Percentiles rank a stretch among this genome's conserved stretches.
phyloP scores from a whole-genome alignment of 2,888 invertebrate species.

The Chouioia cunea region DNA sequence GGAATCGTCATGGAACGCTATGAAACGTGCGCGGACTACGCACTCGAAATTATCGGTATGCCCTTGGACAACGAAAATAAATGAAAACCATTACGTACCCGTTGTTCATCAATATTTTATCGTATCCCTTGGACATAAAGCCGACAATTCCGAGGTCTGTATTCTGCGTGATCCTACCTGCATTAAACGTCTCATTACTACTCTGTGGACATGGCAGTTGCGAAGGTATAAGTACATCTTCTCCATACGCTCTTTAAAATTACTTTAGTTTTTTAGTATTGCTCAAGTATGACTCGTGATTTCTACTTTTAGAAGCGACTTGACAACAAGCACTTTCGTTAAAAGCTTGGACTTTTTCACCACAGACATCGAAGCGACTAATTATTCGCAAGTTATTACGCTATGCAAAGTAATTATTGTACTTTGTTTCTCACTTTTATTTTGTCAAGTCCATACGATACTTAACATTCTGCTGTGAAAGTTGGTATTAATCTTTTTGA shows the following conservation, averaged over 20 bases:
- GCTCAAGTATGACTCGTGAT: not conserved
- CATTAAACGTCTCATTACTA: slow-evolving; percentile 48
- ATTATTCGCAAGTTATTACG: slow-evolving; percentile 35
- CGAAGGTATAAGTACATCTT: slow-evolving; percentile 54
- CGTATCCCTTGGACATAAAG: too few species aligned
- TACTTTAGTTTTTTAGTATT: slow-evolving; percentile 8
- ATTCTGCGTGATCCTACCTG: slow-evolving; percentile 53
- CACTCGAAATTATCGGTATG: slow-evolving; percentile 59
- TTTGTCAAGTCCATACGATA: not conserved
- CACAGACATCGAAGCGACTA: not conserved
- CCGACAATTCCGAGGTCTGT: slow-evolving; percentile 32
- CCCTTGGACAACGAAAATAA: too few species aligned
- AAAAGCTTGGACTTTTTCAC: slow-evolving; percentile 21
- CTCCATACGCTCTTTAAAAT: not conserved
- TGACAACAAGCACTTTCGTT: slow-evolving; percentile 23
- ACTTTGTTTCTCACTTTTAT: too few species aligned
- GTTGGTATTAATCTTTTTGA: not conserved
- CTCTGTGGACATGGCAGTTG: slow-evolving; percentile 54
- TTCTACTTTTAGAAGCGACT: slow-evolving; percentile 36
- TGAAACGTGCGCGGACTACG: slow-evolving; percentile 68
- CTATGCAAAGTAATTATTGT: slow-evolving; percentile 31
- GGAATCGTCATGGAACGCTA: slow-evolving; percentile 72
- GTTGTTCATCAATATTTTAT: too few species aligned
- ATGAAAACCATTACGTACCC: too few species aligned
- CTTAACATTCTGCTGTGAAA: not conserved